phyloP scores from a whole-genome alignment of 2,888 invertebrate species.

The Muschampia staudingeri region DNA sequence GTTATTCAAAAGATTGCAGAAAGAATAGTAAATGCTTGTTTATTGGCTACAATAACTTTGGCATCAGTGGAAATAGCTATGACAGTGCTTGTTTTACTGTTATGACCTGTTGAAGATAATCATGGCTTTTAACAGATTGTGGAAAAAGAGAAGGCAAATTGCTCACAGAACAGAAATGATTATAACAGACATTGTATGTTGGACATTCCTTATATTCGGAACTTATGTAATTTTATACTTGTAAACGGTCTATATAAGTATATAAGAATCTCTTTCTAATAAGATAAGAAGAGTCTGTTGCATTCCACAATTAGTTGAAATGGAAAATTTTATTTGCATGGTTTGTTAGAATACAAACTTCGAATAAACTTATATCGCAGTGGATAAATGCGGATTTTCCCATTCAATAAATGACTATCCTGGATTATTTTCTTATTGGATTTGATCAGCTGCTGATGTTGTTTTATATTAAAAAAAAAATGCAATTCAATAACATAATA shows the following conservation, averaged over 20 bases:
- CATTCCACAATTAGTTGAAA: not conserved
- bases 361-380: not conserved
- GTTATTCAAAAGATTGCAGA: constrained; percentile 75
- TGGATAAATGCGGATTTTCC: too few relatives aligned
- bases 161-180: constrained; percentile 68
- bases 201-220: constrained; percentile 76
- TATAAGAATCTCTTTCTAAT: too few relatives aligned
- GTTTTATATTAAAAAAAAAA: too few relatives aligned
- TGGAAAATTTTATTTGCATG: not conserved
- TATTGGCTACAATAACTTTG: constrained; percentile 79
- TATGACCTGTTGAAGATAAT: constrained; percentile 65
- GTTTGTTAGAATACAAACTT: not conserved
- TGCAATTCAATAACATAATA: not conserved
- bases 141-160: constrained; percentile 73
- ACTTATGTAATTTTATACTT: constrained; percentile 70
- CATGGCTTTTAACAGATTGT: constrained; percentile 75
- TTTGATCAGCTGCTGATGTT: too few relatives aligned
- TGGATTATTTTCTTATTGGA: too few relatives aligned
- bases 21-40: constrained; percentile 75
- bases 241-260: not conserved
- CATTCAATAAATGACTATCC: too few relatives aligned
- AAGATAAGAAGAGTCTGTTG: not conserved
- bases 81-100: constrained; percentile 75
- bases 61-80: constrained; percentile 81
- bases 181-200: constrained; percentile 73